Evolutionary conservation across 2,113 vertebrate genomes (phyloP), one percentile per base, ranked within the genome.

Genomic region (Chaetodon auriga): DNA sequence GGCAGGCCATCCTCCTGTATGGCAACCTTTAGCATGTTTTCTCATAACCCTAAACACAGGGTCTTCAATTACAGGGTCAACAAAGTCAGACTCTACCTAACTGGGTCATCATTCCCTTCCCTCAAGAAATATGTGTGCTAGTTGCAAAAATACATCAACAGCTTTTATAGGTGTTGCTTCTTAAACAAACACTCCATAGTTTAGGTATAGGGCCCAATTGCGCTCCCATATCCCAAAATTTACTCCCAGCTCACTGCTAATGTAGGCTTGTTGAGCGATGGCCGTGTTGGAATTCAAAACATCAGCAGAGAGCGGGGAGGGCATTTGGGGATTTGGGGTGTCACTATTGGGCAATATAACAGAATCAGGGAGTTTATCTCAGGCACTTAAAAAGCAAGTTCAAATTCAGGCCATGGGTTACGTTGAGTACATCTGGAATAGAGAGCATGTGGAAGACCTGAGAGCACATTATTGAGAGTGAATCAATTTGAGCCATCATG

Each of bases 241-340:
- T 68, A 70, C 75, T 35, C 63, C 45, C 23, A 38, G 25, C 23
- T 77, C 14, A 12, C 11, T 51, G 54, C 49, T 36, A 80, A 65
- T 80, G 19, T 35, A 41, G n/a, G 25, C 51, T 61, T 72, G 68
- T 55, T 83, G 79, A 84, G 55, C 0, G 15, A 84, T 46, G 43
- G 15, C 43, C 7, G 49, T 49, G 58, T 48, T 75, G 73, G 54
- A 87, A 85, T 75, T 78, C 51, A 36, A 75, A 73, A 76, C 63
- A 64, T 81, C 55, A 64, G 25, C 49, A 48, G 43, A n/a, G 41
- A 78, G 66, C 1, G 2, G 21, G 0, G 55, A 53, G n/a, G 1
- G 51, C 55, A 55, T 82, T 76, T 9, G 68, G 76, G 10, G 54
- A 85, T 71, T 85, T 70, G 35, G 25, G 69, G 21, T 21, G 38